Evolutionary conservation across 1,140 invertebrate species (phyloP).

Genomic region (Artemia franciscana): DNA sequence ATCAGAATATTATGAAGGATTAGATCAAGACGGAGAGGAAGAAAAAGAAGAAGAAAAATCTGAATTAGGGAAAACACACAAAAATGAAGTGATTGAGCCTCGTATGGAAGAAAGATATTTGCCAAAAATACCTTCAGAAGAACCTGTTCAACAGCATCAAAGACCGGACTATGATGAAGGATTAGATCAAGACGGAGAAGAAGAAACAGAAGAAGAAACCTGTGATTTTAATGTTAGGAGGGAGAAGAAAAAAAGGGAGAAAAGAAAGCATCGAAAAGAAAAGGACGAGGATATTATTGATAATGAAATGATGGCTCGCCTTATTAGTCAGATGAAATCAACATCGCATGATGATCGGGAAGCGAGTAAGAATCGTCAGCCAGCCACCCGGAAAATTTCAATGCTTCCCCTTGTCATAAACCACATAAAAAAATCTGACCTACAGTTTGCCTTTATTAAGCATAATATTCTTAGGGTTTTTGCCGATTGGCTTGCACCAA

Average conservation of each 20-base stretch:
- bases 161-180: constrained; percentile 1
- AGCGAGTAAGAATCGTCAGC: constrained; percentile 52
- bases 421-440: constrained; percentile 78
- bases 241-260: constrained; percentile 42
- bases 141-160: no score
- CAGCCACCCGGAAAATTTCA: constrained; percentile 73
- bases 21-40: no score
- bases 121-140: neutral
- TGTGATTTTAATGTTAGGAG: constrained; percentile 89
- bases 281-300: constrained; percentile 89
- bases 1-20: no score
- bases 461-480: constrained; percentile 76
- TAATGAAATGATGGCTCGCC: constrained; percentile 78
- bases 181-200: constrained; percentile 3
- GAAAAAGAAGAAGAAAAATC: no score
- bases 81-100: no score
- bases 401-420: constrained; percentile 68
- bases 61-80: constrained; percentile 4
- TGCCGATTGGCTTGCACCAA: constrained; percentile 91
- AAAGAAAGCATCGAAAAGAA: constrained; percentile 38
- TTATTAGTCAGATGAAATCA: constrained; percentile 65
- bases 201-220: constrained; percentile 5
- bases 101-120: neutral
- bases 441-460: constrained; percentile 82
- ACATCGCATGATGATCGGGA: constrained; percentile 74